Evolutionary conservation across 1,140 invertebrate species (phyloP).

Genomic region (Drosophila eugracilis): DNA sequence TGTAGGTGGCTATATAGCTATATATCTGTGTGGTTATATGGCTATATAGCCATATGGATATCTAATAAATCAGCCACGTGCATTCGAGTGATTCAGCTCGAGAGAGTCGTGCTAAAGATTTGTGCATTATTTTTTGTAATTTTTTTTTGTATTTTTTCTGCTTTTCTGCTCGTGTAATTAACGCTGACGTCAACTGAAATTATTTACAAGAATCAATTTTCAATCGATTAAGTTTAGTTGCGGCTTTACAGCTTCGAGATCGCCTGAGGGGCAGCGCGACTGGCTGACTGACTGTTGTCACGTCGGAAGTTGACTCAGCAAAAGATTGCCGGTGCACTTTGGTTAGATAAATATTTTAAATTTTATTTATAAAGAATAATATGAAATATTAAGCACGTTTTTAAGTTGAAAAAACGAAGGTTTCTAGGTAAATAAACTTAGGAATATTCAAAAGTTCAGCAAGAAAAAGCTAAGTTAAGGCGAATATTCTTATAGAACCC

Average conservation of each 20-base stretch:
- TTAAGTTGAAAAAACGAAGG: too few relatives aligned
- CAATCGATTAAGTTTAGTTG: conserved; percentile 68
- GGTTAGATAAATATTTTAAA: too few relatives aligned
- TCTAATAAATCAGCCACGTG: conserved; percentile 78
- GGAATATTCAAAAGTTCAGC: too few relatives aligned
- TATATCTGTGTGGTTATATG: conserved; percentile 13
- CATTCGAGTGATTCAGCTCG: conserved; percentile 68
- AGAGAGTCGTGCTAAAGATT: conserved; percentile 65
- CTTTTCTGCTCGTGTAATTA: conserved; percentile 65
- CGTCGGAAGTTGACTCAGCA: conserved; percentile 69
- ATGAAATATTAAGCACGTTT: too few relatives aligned
- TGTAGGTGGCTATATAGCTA: conserved; percentile 5
- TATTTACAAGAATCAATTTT: conserved; percentile 81
- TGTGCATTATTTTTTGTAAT: conserved; percentile 6
- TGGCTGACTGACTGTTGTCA: conserved; percentile 51
- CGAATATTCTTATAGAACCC: too few relatives aligned
- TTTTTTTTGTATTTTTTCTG: conserved; percentile 6
- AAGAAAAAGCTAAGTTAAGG: too few relatives aligned
- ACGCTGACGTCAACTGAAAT: conserved; percentile 72
- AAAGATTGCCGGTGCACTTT: conserved; percentile 17
- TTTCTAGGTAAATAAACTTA: too few relatives aligned
- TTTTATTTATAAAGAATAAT: too few relatives aligned
- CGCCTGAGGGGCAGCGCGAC: conserved; percentile 22
- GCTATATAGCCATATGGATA: conserved; percentile 6
- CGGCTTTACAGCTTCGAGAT: conserved; percentile 21